Base-by-base conservation (phyloP, 2,113 vertebrate species). In the Dipodomys stephensi region DNA sequence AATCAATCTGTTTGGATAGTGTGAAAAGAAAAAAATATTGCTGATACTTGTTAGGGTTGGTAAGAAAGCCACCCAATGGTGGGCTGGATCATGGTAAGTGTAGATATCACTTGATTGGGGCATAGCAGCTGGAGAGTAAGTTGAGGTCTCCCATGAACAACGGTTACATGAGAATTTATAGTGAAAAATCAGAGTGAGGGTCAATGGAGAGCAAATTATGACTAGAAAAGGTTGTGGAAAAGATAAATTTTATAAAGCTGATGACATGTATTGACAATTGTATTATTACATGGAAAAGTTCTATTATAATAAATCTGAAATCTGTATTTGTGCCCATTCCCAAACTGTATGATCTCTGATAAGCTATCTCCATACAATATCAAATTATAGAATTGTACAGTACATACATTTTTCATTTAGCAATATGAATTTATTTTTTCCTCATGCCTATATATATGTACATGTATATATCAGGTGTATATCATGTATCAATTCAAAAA, bases 81-180 rank as follows among this genome's bases (percentile, higher is more conserved):
- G 6, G 7, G 0, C 1, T 19, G 23, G 60, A 2, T 64, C 28
- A 44, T 27, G 23, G 12, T 27, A 7, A 0, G 16, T 20, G 9
- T 30, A 68, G 20, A 7, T 19, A 68, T 10, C 10, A 30, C 30
- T 2, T 15, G 7, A 39, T 4, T 30, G 30, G 25, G 12, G 4
- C 76, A 4, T 28, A 18, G 5, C 68, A 57, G 53, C 12, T 18
- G 53, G 53, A 57, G 27, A 39, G 1, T 44, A 22, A 32, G 5
- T 44, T n/a, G 23, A 16, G 3, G 11, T 83, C 11, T 27, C n/a
- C 6, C 2, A 25, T 23, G 15, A 19, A 30, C 1, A 44, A 19
- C 6, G 4, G 16, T 11, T 30, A 69, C 7, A 0, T 62, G 9
- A 60, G 13, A 20, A 68, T 82, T 23, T 13, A 73, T 28, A 28